Evolutionary conservation across 2,888 invertebrate species (phyloP), one percentile per base, ranked within the genome.

Genomic region (Orthosia incerta): DNA sequence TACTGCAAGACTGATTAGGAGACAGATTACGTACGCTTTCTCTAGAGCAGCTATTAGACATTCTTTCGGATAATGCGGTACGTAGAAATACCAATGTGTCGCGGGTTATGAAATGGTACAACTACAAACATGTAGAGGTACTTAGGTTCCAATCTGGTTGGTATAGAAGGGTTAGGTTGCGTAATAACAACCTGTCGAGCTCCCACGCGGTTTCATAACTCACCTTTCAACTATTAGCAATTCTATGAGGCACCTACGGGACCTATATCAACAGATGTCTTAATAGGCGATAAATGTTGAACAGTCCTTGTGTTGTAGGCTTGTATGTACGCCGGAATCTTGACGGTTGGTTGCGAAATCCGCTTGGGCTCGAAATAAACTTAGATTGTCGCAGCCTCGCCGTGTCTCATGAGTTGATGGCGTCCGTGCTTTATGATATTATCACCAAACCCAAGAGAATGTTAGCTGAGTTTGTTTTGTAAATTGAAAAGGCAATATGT

Each of bases 211-310:
- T 93, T 89, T 91, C 90, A 88, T 88, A 93, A 93, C 80, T 69
- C 79, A 80, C 88, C 92, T 91, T 91, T 92, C 91, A 87, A 91
- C 85, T 85, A 93, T 93, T 93, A 89, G 91, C 92, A 90, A 91
- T 91, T 92, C 91, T 86, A 92, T 89, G 82, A 86, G 82, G 89
- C 90, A 88, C 91, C 90, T 89, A 91, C 89, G 79, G 62, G 77
- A 67, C 79, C 71, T 83, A 80, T 63, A 76, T 77, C 64, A 69
- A 74, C 68, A 68, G 79, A 87, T 86, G 80, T 77, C 77, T 84
- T 86, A 83, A 87, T 80, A 83, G 72, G 4, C 66, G 68, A 80
- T 84, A 79, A 83, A 80, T 76, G 68, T 45, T 71, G 31, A 65
- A 79, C 60, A 73, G 70, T 64, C 48, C 62, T 61, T 78, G 62